These are phyloP conservation scores for Saturnia japonica DNA, from an alignment of 2,888 invertebrate species.

Conservation along the genomic window DNA sequence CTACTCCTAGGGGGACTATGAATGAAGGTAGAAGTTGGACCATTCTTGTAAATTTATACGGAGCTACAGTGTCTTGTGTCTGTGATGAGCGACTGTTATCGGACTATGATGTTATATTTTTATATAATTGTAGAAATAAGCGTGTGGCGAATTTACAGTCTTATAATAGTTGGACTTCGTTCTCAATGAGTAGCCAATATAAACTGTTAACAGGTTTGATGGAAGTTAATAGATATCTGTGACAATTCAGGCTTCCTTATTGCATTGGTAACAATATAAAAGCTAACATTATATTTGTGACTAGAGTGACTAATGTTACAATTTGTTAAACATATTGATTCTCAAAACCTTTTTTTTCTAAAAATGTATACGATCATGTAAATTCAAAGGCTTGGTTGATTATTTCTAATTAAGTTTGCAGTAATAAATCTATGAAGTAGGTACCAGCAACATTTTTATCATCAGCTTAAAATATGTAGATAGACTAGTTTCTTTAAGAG, in stretches of 20 bases:
- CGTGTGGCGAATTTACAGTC: background rate
- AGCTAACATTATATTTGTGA: background rate
- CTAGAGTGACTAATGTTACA: background rate
- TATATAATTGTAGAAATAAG: background rate
- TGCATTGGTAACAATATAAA: background rate
- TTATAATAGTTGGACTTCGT: background rate
- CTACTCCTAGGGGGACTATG: background rate
- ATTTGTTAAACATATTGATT: background rate
- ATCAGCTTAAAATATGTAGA: background rate
- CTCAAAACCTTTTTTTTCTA: no score
- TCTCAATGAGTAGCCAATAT: slow-evolving; percentile 3
- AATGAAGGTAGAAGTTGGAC: background rate
- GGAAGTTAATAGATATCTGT: background rate
- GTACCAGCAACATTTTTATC: no score
- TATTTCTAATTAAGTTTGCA: no score
- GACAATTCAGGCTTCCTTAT: background rate
- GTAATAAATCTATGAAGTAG: no score
- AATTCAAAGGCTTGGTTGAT: no score
- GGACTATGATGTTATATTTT: background rate
- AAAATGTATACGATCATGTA: no score
- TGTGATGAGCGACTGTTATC: background rate
- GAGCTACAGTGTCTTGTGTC: background rate
- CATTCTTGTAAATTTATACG: background rate
- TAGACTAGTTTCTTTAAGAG: background rate
- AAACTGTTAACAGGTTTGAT: slow-evolving; percentile 1